phyloP scores from a whole-genome alignment of 1,140 invertebrate species.

The Bactericera cockerelli region DNA sequence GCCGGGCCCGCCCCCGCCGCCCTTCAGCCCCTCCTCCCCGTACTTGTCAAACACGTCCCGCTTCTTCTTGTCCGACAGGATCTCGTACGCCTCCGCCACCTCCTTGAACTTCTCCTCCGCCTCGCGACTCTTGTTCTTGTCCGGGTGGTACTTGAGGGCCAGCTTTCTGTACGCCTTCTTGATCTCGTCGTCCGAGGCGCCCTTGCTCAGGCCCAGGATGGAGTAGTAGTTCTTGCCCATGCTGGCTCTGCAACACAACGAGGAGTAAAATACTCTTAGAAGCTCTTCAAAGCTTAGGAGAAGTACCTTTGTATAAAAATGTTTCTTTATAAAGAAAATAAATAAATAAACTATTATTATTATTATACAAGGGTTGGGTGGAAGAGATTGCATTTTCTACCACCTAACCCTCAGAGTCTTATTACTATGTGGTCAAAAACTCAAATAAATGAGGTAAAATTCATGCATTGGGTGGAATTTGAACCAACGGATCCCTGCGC shows the following conservation, averaged over 20 bases:
- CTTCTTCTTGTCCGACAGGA: constrained; percentile 86
- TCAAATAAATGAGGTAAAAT: too few relatives aligned
- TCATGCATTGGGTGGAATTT: too few relatives aligned
- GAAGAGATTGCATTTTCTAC: too few relatives aligned
- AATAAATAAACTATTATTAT: too few relatives aligned
- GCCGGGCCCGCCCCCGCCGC: constrained; percentile 4
- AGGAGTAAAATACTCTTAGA: too few relatives aligned
- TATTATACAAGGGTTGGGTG: too few relatives aligned
- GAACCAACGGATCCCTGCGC: too few relatives aligned
- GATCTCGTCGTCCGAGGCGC: constrained; percentile 81
- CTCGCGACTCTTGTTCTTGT: constrained; percentile 63
- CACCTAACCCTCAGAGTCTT: too few relatives aligned
- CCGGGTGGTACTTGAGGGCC: constrained; percentile 71
- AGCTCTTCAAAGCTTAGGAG: too few relatives aligned
- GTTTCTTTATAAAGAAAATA: too few relatives aligned
- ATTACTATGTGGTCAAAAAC: too few relatives aligned
- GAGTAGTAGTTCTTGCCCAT: constrained; percentile 99
- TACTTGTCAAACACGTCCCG: constrained; percentile 82
- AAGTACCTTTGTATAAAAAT: too few relatives aligned
- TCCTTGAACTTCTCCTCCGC: constrained; percentile 96
- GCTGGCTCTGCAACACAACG: background rate
- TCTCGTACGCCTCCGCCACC: constrained; percentile 88
- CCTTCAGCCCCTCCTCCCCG: constrained; percentile 62
- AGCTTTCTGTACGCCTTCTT: constrained; percentile 91
- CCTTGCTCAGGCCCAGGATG: constrained; percentile 74